phyloP scores from a whole-genome alignment of 2,113 vertebrate genomes.

The Mesembrinibis cayennensis region DNA sequence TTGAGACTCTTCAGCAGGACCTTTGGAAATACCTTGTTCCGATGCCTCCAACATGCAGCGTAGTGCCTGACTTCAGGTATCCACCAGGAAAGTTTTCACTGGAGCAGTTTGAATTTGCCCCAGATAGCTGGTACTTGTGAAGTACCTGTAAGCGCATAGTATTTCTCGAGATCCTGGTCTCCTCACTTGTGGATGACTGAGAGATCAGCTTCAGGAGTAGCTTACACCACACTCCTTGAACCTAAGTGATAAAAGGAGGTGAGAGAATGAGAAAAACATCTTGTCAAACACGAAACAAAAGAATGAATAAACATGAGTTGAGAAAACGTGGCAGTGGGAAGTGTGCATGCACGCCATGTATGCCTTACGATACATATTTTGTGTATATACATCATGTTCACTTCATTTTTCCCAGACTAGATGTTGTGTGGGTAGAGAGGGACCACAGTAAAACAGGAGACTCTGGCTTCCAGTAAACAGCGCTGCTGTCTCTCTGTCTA shows the following conservation, averaged over 20 bases:
- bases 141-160: fast-evolving
- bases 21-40: neutral
- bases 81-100: neutral
- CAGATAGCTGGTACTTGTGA: neutral
- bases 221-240: neutral
- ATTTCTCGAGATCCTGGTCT: neutral
- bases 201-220: neutral
- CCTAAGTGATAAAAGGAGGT: neutral
- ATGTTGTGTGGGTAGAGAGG: neutral
- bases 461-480: neutral
- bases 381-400: neutral
- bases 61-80: neutral
- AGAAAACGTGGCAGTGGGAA: neutral
- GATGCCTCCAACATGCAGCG: neutral
- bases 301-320: neutral
- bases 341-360: fast-evolving
- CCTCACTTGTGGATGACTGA: neutral
- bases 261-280: neutral
- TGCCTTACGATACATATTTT: neutral
- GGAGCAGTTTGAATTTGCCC: neutral
- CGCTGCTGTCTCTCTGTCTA: neutral
- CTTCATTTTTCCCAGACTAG: neutral
- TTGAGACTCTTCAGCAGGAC: neutral
- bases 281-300: neutral
- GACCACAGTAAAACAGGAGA: neutral